Evolutionary conservation across 1,140 invertebrate genomes (phyloP), one percentile per base, ranked within the genome.

Genomic region (Lanistes nyassanus): DNA sequence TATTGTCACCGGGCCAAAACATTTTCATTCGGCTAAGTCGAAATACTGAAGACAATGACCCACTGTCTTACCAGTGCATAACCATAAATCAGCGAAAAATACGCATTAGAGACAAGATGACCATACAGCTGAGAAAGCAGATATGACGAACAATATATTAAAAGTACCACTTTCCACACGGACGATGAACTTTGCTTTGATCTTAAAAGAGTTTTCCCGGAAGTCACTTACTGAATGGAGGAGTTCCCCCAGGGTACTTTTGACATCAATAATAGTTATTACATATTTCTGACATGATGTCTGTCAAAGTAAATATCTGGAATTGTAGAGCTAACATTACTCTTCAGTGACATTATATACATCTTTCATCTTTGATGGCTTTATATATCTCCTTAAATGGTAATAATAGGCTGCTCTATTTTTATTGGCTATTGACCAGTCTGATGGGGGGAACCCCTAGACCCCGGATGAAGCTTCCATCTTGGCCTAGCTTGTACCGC

Each of bases 191-290:
- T 47, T 47, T 47, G 42, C 19, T n/a, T n/a, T 47, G 9, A 16
- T 16, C 2, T 47, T 47, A 47, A n/a, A n/a, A 1, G 42, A 47
- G 42, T 47, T 47, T 6, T 36, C 74, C 76, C 80, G 81, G 80
- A 83, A 83, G 76, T 83, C 78, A 83, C 80, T 76, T n/a, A n/a
- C n/a, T 81, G 78, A 81, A 36, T 39, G 23, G 9, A 34, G 37
- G 73, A 60, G 55, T 72, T 39, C 37, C 70, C 70, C 69, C 56
- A 34, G 47, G 42, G 42, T 47, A 47, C 42, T 13, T 16, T 0
- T 47, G 5, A 2, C 42, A 47, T 47, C 42, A 47, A 16, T 47
- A 47, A 47, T 47, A 16, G 42, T 47, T 66, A 37, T 39, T 21
- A 34, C 36, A 21, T 9, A 39, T 39, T 11, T 66, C 13, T 66